Base-by-base conservation (phyloP, 2,113 vertebrate species). In the Syngnathus floridae region DNA sequence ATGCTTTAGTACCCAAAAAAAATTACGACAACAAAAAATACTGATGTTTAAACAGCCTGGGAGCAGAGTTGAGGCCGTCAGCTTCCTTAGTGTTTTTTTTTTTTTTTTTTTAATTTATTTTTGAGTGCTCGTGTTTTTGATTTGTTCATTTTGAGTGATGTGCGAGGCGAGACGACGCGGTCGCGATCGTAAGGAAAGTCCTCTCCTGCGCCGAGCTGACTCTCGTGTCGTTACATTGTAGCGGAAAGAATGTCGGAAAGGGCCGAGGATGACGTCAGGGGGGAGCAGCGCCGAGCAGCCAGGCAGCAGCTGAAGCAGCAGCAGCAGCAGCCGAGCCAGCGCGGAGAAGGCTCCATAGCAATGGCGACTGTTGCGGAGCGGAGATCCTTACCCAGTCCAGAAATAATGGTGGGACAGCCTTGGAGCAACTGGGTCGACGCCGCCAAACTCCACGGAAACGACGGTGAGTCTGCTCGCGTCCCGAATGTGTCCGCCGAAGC, bases 201-300 rank as follows among this genome's bases (percentile, higher is more conserved):
- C 45, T 70, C 81, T 74, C 81, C 72, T 75, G 66, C 79, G 72
- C 77, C 80, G 85, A 76, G 67, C 78, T 88, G 80, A 88, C 86
- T 87, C 82, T 91, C 85, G 90, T 93, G 90, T 93, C 91, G 90
- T 94, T 94, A 93, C 92, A 92, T 93, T 93, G 91, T 93, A 96
- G 93, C 93, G 93, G 94, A 95, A 97, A 96, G 94, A 96, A 98
- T 97, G 95, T 97, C 95, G 93, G 95, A 96, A 92, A 94, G 93
- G 93, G 92, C 94, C 93, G 95, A 91, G 87, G 93, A 93, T 95
- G 94, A 97, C 94, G 94, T 96, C 93, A 97, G 94, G 85, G 93
- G 91, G 91, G 94, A 95, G 92, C 94, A 91, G 92, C 93, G 93
- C 93, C 92, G 92, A 93, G 92, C 92, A 91, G 93, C 90, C 88